A percentile compares a stretch with the other conserved stretches of the same genome.
Conservation (phyloP, 2,888 invertebrate species). For the Tiphia femorata region DNA sequence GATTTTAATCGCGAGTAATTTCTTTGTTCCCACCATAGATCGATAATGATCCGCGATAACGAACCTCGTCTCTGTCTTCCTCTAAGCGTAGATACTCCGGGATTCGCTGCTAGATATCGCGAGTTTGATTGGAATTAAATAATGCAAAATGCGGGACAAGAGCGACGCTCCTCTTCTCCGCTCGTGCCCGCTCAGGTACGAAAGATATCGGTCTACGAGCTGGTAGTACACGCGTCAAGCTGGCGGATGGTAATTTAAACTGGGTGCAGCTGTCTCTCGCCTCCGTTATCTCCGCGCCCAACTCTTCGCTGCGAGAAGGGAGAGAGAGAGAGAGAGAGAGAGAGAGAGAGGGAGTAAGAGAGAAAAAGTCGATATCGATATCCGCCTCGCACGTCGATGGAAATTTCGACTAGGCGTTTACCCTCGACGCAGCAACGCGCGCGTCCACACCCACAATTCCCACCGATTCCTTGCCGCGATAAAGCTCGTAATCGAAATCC, state of each 20-base stretch:
- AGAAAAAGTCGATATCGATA: constrained; percentile 17
- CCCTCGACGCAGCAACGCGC: neutral
- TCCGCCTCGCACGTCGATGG: constrained; percentile 2
- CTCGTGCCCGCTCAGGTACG: neutral
- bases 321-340: neutral
- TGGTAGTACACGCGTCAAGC: neutral
- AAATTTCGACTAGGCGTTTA: constrained; percentile 18
- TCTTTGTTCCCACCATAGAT: too few relatives aligned
- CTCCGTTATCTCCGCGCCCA: constrained; percentile 19
- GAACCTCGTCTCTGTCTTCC: too few relatives aligned
- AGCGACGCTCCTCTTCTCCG: neutral
- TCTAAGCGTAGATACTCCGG: constrained; percentile 24
- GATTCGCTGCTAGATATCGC: constrained; percentile 11
- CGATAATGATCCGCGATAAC: too few relatives aligned
- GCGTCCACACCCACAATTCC: neutral
- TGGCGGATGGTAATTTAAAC: constrained; percentile 13
- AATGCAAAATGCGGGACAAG: neutral
- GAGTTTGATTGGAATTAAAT: too few relatives aligned
- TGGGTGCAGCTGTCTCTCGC: constrained; percentile 13
- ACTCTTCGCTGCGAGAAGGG: constrained; percentile 1
- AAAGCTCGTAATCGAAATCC: too few relatives aligned
- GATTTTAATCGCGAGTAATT: too few relatives aligned
- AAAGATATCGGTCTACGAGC: constrained; percentile 8
- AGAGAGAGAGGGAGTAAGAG: neutral
- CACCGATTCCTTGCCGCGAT: too few relatives aligned